These are phyloP conservation scores for Drosophila koepferae DNA, from an alignment of 2,888 invertebrate species.

Conservation along the genomic window DNA sequence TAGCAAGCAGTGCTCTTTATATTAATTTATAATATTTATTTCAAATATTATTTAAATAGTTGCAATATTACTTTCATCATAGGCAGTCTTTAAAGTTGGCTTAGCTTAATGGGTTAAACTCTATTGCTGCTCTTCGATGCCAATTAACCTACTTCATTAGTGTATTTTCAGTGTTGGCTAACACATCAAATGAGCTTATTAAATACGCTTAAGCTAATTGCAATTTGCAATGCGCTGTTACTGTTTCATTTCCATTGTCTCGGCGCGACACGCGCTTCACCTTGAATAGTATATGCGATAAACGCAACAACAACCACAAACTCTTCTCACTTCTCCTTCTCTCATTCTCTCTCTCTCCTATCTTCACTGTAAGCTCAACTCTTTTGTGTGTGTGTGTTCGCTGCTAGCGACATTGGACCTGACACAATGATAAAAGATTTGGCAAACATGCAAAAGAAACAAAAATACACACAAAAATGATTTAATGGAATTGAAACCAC, in stretches of 20 bases:
- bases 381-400: constrained; percentile 22
- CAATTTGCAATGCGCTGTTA: constrained; percentile 22
- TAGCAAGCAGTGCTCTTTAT: too few relatives aligned
- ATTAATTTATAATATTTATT: too few relatives aligned
- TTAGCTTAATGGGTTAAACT: too few relatives aligned
- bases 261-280: constrained; percentile 31
- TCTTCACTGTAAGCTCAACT: constrained; percentile 16
- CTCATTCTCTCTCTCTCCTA: background rate
- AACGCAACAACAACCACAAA: constrained; percentile 19
- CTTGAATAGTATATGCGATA: constrained; percentile 37
- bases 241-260: constrained; percentile 40
- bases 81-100: too few relatives aligned
- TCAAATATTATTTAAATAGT: too few relatives aligned
- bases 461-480: constrained; percentile 28
- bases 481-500: constrained; percentile 57
- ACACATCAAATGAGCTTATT: constrained; percentile 9
- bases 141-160: background rate
- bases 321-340: constrained; percentile 3
- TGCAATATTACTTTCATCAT: too few relatives aligned
- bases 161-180: constrained; percentile 17
- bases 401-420: constrained; percentile 56
- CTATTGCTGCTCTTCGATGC: too few relatives aligned
- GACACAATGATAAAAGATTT: constrained; percentile 64
- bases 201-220: constrained; percentile 45
- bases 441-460: constrained; percentile 48